Conservation (phyloP, 2,113 vertebrate species). For the Anoplopoma fimbria region DNA sequence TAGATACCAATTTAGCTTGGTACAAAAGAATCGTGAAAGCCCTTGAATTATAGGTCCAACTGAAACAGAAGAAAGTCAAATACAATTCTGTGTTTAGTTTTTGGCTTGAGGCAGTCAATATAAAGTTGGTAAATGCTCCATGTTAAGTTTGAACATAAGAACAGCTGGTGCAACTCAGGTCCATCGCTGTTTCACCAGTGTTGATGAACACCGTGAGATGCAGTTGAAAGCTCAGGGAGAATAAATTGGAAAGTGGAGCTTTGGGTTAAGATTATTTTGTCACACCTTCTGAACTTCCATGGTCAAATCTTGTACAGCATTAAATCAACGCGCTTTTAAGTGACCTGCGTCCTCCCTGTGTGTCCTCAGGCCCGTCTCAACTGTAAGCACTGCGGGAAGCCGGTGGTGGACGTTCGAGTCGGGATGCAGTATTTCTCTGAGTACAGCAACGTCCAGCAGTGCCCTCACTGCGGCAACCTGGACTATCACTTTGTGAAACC, state of each 20-base stretch:
- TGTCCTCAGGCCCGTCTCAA: slow-evolving; percentile 93
- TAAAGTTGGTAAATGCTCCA: not conserved
- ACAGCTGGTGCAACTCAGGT: not conserved
- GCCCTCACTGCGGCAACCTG: slow-evolving; percentile 98
- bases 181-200: not conserved
- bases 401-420: slow-evolving; percentile 96
- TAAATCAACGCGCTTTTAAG: not conserved
- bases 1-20: not conserved
- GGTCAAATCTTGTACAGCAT: not conserved
- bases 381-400: slow-evolving; percentile 99
- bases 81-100: not conserved
- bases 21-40: not conserved
- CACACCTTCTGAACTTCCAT: too few relatives aligned
- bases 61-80: not conserved
- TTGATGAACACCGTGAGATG: not conserved
- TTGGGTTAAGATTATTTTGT: not conserved
- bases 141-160: not conserved
- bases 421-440: slow-evolving; percentile 99
- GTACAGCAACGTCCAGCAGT: slow-evolving; percentile 99
- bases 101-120: not conserved
- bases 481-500: slow-evolving; percentile 99
- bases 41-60: not conserved
- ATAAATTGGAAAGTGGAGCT: not conserved
- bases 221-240: not conserved
- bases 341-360: slow-evolving; percentile 2